Evolutionary conservation across 2,797 vertebrate genomes (phyloP).

Genomic region (Manis pentadactyla): DNA sequence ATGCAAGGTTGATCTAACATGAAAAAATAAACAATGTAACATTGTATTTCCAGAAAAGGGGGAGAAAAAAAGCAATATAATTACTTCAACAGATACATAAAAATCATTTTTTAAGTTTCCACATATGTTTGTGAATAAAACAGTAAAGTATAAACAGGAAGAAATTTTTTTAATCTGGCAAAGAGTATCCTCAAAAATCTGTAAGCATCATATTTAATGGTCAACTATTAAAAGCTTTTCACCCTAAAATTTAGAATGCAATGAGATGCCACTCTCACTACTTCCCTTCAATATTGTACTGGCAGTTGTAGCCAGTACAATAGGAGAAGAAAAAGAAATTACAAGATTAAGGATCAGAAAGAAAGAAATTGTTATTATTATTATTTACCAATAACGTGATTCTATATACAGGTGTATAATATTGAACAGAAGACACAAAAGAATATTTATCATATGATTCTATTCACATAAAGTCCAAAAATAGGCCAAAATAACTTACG

Average conservation of each 20-base stretch:
- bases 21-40: not conserved
- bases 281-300: not conserved
- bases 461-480: not conserved
- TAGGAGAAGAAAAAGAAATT: constrained; percentile 15
- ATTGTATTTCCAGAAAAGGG: not conserved
- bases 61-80: not conserved
- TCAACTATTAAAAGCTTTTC: not conserved
- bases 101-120: not conserved
- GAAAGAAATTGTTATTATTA: not conserved
- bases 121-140: not conserved
- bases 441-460: not conserved
- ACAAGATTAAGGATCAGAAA: not conserved
- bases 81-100: not conserved
- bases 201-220: not conserved
- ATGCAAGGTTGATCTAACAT: not conserved
- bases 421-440: not conserved
- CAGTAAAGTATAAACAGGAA: not conserved
- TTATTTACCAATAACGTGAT: not conserved
- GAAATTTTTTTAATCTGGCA: not conserved
- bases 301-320: not conserved
- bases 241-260: not conserved
- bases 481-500: not conserved
- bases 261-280: not conserved
- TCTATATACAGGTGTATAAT: not conserved
- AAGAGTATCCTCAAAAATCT: not conserved